Evolutionary conservation across 2,888 invertebrate genomes (phyloP), one percentile per base, ranked within the genome.

Genomic region (Spilosoma lubricipeda): DNA sequence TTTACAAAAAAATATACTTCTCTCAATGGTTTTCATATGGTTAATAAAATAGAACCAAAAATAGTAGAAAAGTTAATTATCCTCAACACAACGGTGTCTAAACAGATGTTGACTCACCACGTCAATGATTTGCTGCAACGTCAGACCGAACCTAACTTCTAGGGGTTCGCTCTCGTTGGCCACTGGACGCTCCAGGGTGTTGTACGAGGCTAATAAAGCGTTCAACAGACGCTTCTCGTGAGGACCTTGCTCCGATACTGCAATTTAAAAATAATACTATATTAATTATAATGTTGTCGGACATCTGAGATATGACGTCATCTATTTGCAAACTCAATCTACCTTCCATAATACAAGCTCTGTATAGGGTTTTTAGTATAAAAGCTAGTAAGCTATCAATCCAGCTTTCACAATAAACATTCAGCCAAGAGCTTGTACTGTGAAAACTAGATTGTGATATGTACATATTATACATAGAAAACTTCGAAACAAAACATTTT

Each of bases 71-170:
- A 20, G n/a, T 33, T 65, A 64, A 63, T 2, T 18, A 71, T 74
- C 84, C 80, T 77, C 80, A 82, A 74, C 77, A 81, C 83, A 81
- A 76, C 72, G 70, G 23, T 9, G 7, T 77, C 67, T 33, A 65
- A 64, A 78, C 70, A 70, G 71, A 71, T 63, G 42, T 9, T 48
- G 77, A 97, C 98, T 98, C 96, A 99, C 98, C 98, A 99, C 98
- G 95, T 99, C 98, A 92, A 99, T 98, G 93, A 99, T 98, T 96
- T 99, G 98, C 95, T 98, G 98, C 88, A 99, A 94, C 80, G 98
- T 98, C 92, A 99, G 97, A 88, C 98, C 98, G 94, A 99, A 99
- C 93, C 97, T 98, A 87, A 99, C 98, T 96, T 98, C 98, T 83
- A 99, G 96, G 72, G 98, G 97, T 89, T 98, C 98, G 88, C 98